A percentile compares a stretch with the other conserved stretches of the same genome.
These are phyloP conservation scores for Physella acuta DNA, from an alignment of 1,140 invertebrate species.

Conservation along the genomic window DNA sequence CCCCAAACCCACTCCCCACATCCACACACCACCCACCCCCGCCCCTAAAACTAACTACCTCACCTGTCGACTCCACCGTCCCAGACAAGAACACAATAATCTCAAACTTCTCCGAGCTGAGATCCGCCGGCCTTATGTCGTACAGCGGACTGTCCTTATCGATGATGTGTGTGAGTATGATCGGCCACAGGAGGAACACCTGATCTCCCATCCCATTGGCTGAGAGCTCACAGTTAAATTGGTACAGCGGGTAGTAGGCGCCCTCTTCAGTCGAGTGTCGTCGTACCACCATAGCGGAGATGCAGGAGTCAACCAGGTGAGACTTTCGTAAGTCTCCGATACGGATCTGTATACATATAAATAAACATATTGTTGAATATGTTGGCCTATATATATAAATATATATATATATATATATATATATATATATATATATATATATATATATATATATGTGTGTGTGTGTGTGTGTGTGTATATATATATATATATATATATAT, in stretches of 20 bases:
- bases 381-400: too few relatives aligned
- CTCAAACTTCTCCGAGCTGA: slow-evolving; percentile 86
- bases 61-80: slow-evolving; percentile 58
- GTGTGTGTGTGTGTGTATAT: too few relatives aligned
- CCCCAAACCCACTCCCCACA: neutral
- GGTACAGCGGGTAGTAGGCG: slow-evolving; percentile 43
- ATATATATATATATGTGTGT: too few relatives aligned
- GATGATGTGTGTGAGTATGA: slow-evolving; percentile 77
- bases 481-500: too few relatives aligned
- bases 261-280: slow-evolving; percentile 46
- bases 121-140: slow-evolving; percentile 80
- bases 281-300: slow-evolving; percentile 66
- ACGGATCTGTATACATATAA: slow-evolving; percentile 64
- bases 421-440: too few relatives aligned
- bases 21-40: neutral
- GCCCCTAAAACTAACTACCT: neutral
- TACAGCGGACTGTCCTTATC: slow-evolving; percentile 84
- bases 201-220: slow-evolving; percentile 81
- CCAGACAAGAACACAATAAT: slow-evolving; percentile 94
- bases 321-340: slow-evolving; percentile 56
- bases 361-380: too few relatives aligned
- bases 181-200: slow-evolving; percentile 94
- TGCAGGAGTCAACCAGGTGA: slow-evolving; percentile 62
- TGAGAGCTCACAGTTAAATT: slow-evolving; percentile 60
- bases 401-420: too few relatives aligned